These are phyloP conservation scores for Pygoscelis adeliae DNA, from an alignment of 2,113 vertebrate genomes.

Conservation along the genomic window DNA sequence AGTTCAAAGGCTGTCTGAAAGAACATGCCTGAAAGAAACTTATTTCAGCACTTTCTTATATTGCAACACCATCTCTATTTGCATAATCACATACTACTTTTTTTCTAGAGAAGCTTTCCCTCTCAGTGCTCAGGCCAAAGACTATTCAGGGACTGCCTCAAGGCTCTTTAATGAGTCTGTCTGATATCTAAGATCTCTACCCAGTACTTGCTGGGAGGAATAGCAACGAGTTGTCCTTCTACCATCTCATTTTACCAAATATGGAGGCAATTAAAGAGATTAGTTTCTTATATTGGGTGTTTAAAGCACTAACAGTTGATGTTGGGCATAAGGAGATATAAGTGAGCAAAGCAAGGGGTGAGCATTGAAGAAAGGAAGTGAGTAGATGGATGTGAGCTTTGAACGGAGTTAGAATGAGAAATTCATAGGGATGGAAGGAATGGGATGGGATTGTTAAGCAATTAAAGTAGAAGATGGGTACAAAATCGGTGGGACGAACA, in stretches of 20 bases:
- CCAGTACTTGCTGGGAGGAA: background rate
- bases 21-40: background rate
- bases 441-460: background rate
- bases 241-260: background rate
- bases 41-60: constrained; percentile 21
- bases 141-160: background rate
- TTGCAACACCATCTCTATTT: constrained; percentile 14
- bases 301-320: background rate
- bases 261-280: background rate
- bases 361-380: background rate
- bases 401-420: background rate
- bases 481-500: background rate
- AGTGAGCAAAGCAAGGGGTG: background rate
- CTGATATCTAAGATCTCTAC: background rate
- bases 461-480: background rate
- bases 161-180: background rate
- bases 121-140: background rate
- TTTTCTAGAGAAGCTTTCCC: background rate
- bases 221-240: background rate
- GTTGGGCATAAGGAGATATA: background rate
- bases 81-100: background rate
- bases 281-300: background rate
- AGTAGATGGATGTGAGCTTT: background rate
- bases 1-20: constrained; percentile 31
- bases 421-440: background rate